Percentiles rank a stretch among this genome's conserved stretches.
Evolutionary conservation across 2,113 vertebrate species (phyloP).

Genomic region (Origma solitaria): DNA sequence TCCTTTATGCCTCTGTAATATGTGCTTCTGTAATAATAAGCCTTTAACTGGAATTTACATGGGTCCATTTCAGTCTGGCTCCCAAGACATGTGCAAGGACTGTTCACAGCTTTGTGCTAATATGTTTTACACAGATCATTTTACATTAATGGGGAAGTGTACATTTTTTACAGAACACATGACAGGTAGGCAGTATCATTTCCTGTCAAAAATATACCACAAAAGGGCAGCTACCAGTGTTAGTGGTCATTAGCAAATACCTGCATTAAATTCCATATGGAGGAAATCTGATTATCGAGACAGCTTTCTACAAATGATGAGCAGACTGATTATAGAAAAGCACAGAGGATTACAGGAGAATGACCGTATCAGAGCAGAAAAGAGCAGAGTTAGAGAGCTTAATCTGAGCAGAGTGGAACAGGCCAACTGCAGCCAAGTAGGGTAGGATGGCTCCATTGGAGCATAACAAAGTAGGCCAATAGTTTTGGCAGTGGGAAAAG

Average conservation of each 20-base stretch:
- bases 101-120: background rate
- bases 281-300: conserved; percentile 11
- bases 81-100: background rate
- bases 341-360: conserved; percentile 15
- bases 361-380: background rate
- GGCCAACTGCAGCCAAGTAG: conserved; percentile 31
- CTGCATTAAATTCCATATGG: background rate
- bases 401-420: conserved; percentile 8
- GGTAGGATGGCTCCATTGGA: background rate
- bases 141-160: background rate
- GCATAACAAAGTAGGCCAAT: conserved; percentile 35
- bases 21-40: background rate
- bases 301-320: conserved; percentile 1
- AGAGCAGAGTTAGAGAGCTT: conserved; percentile 6
- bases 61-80: background rate
- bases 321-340: conserved; percentile 32
- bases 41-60: background rate
- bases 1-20: background rate
- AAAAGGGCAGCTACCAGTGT: background rate
- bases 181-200: background rate
- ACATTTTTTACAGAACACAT: background rate
- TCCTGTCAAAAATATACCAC: background rate
- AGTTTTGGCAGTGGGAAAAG: conserved; percentile 20
- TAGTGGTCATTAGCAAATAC: conserved; percentile 25
- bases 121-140: background rate